Base-by-base conservation (phyloP, 2,888 invertebrate genomes). In the Zootermopsis nevadensis region DNA sequence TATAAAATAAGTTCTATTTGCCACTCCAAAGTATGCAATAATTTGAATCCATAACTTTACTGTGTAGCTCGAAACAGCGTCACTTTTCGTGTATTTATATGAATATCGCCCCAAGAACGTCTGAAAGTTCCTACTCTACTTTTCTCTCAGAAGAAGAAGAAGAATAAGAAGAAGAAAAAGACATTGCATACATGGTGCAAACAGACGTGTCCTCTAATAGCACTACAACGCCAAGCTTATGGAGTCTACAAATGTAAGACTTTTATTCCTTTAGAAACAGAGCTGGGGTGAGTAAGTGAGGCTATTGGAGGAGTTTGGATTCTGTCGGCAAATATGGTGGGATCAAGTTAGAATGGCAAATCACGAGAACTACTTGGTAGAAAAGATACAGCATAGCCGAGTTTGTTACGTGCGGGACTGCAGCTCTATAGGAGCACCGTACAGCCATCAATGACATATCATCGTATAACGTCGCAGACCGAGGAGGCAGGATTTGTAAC, bases 261-360 rank as follows among this genome's bases (percentile, higher is more conserved):
- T 69, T 69, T 31, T 69, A 31, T 69, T 31, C 30, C 69, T 48
- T 27, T 69, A 27, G 69, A 27, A 31, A 42, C 15, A 30, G 74
- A 31, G 27, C 4, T 7, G 30, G 66, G 33, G 19, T 22, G 74
- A 74, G 38, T 74, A 42, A 74, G 74, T 74, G 74, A 38, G 74
- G 74, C 74, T 74, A 74, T 74, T 74, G 74, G 74, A 74, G 74
- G 74, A 42, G 38, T 74, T 42, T 74, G 74, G 74, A 74, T 74
- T 74, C 74, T 42, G 74, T 74, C 74, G 22, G 74, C 42, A n/a
- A 24, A 42, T 74, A 19, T n/a, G 38, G 42, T 38, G n/a, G 42
- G 74, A 38, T 74, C 74, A 74, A n/a, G 74, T 74, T 74, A 74
- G 74, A 74, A 74, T 74, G 74, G 42, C 74, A 74, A 74, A 74